Evolutionary conservation across 2,888 invertebrate genomes (phyloP), one percentile per base, ranked within the genome.

Genomic region (Lumbricus terrestris): DNA sequence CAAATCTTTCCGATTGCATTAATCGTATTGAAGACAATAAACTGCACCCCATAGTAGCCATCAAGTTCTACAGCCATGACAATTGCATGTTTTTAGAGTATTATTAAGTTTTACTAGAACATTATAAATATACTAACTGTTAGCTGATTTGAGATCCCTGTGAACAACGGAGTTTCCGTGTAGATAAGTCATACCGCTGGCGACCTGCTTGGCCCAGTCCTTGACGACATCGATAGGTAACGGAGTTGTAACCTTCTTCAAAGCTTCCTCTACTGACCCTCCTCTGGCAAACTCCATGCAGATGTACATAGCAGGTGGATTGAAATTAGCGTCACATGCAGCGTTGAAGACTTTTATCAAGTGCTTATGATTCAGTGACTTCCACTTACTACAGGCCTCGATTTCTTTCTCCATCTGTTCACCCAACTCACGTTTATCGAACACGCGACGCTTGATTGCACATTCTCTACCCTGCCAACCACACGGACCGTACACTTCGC

Each of bases 91-190:
- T n/a, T n/a, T n/a, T n/a, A n/a, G n/a, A n/a, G n/a, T n/a, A 2
- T 23, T 20, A 69, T n/a, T 69, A 0, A 29, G 11, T 69, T 3
- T 69, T 69, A 6, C 1, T 5, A 29, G n/a, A 69, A 69, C n/a
- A n/a, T 11, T 69, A 69, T 29, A 5, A 13, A 69, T 0, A 3
- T 69, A 69, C 69, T 69, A n/a, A 69, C 69, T 69, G n/a, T 69
- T 69, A n/a, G 69, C 69, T 69, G 69, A 69, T n/a, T 69, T 69
- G 69, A 69, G 69, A n/a, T 69, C 69, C 69, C 69, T 69, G 69
- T 69, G 69, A n/a, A 69, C 69, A 69, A 69, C n/a, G n/a, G n/a
- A 69, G 69, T 69, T 69, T 29, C 69, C n/a, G n/a, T 69, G 69
- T 69, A 69, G n/a, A 69, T 69, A n/a, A n/a, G 69, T n/a, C 69